These are phyloP conservation scores for Styela plicata DNA, from an alignment of 23 tunicate genomes.

Conservation along the genomic window DNA sequence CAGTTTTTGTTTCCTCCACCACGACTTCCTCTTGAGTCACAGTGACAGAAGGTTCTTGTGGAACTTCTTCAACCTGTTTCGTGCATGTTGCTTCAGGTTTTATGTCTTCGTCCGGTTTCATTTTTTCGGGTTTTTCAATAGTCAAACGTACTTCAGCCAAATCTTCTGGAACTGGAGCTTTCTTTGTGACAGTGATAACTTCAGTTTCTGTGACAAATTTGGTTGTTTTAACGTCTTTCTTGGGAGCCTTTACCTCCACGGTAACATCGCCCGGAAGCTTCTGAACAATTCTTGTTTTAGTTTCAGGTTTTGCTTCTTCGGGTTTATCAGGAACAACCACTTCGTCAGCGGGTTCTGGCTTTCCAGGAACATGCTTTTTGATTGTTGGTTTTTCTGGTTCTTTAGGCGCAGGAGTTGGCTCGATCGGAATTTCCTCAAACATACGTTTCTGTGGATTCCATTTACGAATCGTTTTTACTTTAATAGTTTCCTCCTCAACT, in stretches of 20 bases:
- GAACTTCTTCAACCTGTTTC: too few relatives aligned
- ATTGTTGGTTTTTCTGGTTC: neutral
- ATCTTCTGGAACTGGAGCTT: neutral
- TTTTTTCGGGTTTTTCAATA: slow-evolving; percentile 2
- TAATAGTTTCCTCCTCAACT: slow-evolving; percentile 1
- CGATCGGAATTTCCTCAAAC: slow-evolving; percentile 45
- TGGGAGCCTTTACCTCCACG: too few relatives aligned
- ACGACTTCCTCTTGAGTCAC: too few relatives aligned
- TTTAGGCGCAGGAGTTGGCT: slow-evolving; percentile 1
- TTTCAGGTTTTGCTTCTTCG: neutral
- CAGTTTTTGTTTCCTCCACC: too few relatives aligned
- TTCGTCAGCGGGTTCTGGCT: neutral
- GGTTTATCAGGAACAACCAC: neutral
- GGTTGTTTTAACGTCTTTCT: too few relatives aligned
- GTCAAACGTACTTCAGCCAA: neutral
- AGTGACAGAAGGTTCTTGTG: too few relatives aligned
- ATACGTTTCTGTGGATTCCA: slow-evolving; percentile 60
- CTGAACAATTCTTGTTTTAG: neutral
- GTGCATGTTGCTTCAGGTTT: too few relatives aligned
- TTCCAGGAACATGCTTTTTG: neutral
- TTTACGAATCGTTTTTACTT: slow-evolving; percentile 33
- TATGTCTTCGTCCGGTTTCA: too few relatives aligned
- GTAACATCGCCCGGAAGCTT: neutral
- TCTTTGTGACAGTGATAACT: too few relatives aligned
- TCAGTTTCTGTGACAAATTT: too few relatives aligned